Base-by-base conservation (phyloP, 2,113 vertebrate species). In the Bujurquina vittata region DNA sequence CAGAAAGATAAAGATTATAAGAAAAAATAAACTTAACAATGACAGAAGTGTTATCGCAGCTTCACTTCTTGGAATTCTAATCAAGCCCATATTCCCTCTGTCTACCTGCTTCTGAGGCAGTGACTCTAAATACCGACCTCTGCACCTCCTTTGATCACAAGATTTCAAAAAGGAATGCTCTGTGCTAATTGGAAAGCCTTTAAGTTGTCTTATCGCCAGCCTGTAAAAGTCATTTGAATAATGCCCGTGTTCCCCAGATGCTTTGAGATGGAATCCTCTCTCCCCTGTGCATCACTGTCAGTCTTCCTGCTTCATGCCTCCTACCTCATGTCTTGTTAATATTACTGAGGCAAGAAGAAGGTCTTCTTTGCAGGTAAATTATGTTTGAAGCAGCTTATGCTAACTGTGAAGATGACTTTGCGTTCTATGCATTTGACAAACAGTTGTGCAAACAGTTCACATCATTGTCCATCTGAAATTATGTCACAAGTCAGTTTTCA, bases 21-120 rank as follows among this genome's bases (percentile, higher is more conserved):
- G 4, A 12, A 43, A 9, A 43, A 65, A 43, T n/a, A 23, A 65
- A 23, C 35, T 65, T 7, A 65, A 63, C 14, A 63, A 63, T 22
- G 14, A 40, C 35, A 43, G 22, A 23, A n/a, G 40, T 23, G 61
- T 40, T 63, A n/a, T 1, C 37, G 33, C 35, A 40, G 33, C n/a
- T 37, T 63, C 33, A 40, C 20, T 40, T 11, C 20, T 63, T 60
- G 77, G 83, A 91, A 93, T 92, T 94, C 81, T 90, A 93, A 94
- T 91, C 86, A 91, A 88, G 77, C 55, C 23, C 12, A 84, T 88
- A 93, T 85, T 84, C 83, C 61, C 92, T 91, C 43, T 81, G 84
- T 82, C 90, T 8, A 84, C 87, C 79, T 78, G 73, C 75, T 85
- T 89, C 79, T 75, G 69, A 84, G 75, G 59, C 43, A 60, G 79